Conservation (phyloP, 2,888 invertebrate species). For the Erebia ligea region DNA sequence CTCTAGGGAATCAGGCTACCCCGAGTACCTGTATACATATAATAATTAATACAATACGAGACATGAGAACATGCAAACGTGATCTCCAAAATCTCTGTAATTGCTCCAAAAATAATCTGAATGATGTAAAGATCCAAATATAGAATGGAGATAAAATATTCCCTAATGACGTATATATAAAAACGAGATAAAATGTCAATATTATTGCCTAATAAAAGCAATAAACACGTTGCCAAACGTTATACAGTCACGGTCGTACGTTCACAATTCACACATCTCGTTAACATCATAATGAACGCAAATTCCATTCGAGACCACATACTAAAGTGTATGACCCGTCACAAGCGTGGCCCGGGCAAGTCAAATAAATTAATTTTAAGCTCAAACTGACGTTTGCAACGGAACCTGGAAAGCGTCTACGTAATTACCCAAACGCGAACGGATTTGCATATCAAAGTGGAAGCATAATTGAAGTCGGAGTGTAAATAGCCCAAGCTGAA, state of each 20-base stretch:
- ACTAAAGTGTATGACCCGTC: constrained; percentile 31
- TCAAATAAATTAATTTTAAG: constrained; percentile 45
- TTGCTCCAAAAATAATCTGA: neutral
- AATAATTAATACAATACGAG: no score
- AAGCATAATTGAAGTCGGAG: constrained; percentile 77
- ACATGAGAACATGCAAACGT: neutral
- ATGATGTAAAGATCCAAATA: neutral
- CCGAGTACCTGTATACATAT: no score
- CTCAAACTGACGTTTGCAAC: constrained; percentile 66
- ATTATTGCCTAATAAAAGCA: constrained; percentile 11
- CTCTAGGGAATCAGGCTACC: no score
- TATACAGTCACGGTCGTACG: constrained; percentile 19
- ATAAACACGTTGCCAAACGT: constrained; percentile 16
- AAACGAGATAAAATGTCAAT: constrained; percentile 9
- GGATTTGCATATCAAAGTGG: constrained; percentile 82
- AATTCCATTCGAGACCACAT: constrained; percentile 28
- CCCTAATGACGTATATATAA: neutral
- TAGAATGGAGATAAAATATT: neutral
- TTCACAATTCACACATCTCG: constrained; percentile 37
- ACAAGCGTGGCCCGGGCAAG: constrained; percentile 35
- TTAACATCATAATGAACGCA: constrained; percentile 37
- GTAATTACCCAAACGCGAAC: constrained; percentile 77
- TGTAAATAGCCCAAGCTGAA: constrained; percentile 80
- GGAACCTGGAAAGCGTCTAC: constrained; percentile 71
- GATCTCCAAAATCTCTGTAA: neutral